phyloP scores from a whole-genome alignment of 2,113 vertebrate species.

The Lamprotornis superbus region DNA sequence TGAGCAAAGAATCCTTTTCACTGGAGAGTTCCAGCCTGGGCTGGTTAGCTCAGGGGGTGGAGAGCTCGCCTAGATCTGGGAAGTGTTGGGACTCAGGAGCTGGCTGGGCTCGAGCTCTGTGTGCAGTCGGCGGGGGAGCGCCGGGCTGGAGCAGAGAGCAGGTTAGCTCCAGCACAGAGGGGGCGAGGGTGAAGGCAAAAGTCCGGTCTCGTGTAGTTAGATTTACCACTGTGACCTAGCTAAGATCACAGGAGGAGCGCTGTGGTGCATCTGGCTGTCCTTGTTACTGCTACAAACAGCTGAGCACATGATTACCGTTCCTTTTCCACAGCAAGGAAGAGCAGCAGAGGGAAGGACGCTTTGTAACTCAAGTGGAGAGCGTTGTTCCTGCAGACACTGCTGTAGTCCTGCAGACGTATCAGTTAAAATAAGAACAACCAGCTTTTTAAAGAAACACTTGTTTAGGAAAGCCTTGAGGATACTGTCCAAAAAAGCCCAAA shows the following conservation, averaged over 20 bases:
- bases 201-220: accelerated
- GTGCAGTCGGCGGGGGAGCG: accelerated
- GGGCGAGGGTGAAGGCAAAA: accelerated
- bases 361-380: background rate
- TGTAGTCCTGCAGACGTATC: background rate
- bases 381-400: accelerated
- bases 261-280: background rate
- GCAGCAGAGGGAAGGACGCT: background rate
- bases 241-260: accelerated
- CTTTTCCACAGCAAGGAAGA: background rate
- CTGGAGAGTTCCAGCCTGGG: background rate
- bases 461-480: background rate
- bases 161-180: accelerated
- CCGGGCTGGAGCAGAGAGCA: accelerated
- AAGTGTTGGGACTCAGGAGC: accelerated
- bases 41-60: background rate
- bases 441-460: background rate
- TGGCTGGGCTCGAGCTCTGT: background rate
- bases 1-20: background rate
- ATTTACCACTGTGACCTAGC: background rate
- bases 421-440: background rate
- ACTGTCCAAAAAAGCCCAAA: background rate
- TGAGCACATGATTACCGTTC: accelerated
- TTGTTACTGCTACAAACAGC: background rate
- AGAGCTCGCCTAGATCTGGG: accelerated